Evolutionary conservation across 2,888 invertebrate species (phyloP), one percentile per base, ranked within the genome.

Genomic region (Clusia tigrina): DNA sequence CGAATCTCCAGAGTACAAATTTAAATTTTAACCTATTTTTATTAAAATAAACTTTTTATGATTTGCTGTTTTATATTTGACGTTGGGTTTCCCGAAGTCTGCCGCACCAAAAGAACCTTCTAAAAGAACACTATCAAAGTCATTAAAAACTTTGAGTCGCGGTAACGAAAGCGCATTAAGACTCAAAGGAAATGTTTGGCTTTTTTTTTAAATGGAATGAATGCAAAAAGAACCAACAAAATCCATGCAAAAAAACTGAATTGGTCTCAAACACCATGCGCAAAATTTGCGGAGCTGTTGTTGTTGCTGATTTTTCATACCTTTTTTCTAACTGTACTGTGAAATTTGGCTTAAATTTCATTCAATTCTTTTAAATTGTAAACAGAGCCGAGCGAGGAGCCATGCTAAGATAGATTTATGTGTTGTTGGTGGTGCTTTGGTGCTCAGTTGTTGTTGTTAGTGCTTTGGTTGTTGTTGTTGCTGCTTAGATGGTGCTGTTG

Each of bases 281-380:
- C 9, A 42, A 3, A 42, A n/a, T 12, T 6, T 32, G 32, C 32
- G 6, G 32, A 32, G 32, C 42, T 42, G 12, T 42, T 42, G 12
- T 42, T 42, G 42, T 17, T 42, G 10, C n/a, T 42, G 9, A 3
- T 42, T 42, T 42, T 42, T 42, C n/a, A 17, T 42, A 5, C 12
- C 32, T 32, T 32, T 42, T 48, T 18, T 48, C 22, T 48, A 22
- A 48, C 22, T 48, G 48, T 48, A 22, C 22, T 48, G 20, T 48
- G 22, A 48, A 48, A 22, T 22, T 22, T 48, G 48, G 48, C 48
- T 48, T 48, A 48, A 48, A 48, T 48, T 48, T 48, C n/a, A n/a
- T n/a, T n/a, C 48, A 48, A 48, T 48, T 48, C 48, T 48, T 18
- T 5, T 22, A 22, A 48, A 64, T 60, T 60, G 60, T 25, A 46